Evolutionary conservation across 1,140 invertebrate genomes (phyloP), one percentile per base, ranked within the genome.

Genomic region (Zaprionus gabonicus): DNA sequence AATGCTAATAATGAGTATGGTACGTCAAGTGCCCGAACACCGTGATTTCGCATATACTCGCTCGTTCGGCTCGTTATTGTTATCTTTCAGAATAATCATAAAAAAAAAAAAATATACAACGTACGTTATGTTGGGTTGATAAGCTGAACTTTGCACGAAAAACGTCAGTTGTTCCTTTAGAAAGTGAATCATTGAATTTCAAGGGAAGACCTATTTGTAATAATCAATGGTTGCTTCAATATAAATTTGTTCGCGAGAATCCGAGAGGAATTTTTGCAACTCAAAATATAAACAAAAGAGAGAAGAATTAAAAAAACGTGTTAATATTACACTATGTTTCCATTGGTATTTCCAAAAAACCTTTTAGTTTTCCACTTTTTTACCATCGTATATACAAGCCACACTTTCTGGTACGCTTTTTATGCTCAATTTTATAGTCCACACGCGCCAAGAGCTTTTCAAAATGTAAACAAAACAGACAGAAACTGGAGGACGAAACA

Each of bases 381-480:
- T 34, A 2, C 13, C 36, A 38, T 38, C 7, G 36, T 38, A 38
- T 15, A 12, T 38, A 12, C 4, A 7, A 5, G 7, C 0, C 5
- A 17, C 0, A n/a, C 4, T 20, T 10, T 23, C 3, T 12, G 20
- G 2, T 62, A 23, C 23, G 57, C 31, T 63, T 46, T 63, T 31
- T 20, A 23, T 68, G 57, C 31, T 34, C 7, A 46, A 7, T 65
- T 7, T 31, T 23, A 6, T n/a, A 41, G 46, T 3, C 23, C 17
- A 49, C 31, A 57, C 36, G n/a, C 31, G 63, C 38, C 17, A 25
- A 17, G 55, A 68, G 57, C 55, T 63, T 62, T 65, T 20, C 9
- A 12, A 38, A 66, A 69, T 56, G 63, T 81, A 85, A 84, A 84
- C 78, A 84, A 84, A 71, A 17, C 27, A 36, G 28, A 38, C 36